Conservation (phyloP, 2,113 vertebrate genomes). For the Choloepus hoffmanni region DNA sequence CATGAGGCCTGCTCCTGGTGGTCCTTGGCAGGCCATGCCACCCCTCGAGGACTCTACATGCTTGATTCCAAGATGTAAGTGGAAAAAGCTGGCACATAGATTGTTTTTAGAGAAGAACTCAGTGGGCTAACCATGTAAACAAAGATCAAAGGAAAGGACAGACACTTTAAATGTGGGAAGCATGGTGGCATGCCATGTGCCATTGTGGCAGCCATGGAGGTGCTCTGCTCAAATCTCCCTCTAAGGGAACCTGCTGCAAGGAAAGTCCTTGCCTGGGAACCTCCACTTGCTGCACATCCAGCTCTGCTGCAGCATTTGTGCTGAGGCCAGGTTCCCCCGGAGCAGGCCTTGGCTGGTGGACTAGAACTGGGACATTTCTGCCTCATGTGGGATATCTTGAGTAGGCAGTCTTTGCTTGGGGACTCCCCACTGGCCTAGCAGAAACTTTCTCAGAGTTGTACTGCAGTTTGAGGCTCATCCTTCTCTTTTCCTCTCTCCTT, state of each 20-base stretch:
- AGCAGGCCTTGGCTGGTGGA: background rate
- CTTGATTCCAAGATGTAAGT: background rate
- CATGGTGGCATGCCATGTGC: background rate
- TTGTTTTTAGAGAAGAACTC: background rate
- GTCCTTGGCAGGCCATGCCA: background rate
- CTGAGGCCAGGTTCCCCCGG: background rate
- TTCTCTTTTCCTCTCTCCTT: background rate
- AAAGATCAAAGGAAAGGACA: background rate
- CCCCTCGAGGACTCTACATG: background rate
- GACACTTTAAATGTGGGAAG: background rate
- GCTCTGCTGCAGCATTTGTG: rapidly evolving
- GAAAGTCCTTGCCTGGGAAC: background rate
- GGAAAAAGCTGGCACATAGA: background rate
- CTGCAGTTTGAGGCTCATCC: background rate
- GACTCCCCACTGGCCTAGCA: background rate
- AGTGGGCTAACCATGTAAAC: background rate
- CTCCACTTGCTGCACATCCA: rapidly evolving
- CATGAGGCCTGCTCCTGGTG: background rate
- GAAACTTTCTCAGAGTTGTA: background rate
- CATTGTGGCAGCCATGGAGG: background rate
- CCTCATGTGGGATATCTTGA: background rate
- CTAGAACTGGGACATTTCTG: background rate
- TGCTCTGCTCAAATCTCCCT: background rate
- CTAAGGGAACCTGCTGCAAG: background rate
- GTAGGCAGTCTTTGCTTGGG: background rate